Base-by-base conservation (phyloP, 2,113 vertebrate genomes). In the Turdus rufiventris region DNA sequence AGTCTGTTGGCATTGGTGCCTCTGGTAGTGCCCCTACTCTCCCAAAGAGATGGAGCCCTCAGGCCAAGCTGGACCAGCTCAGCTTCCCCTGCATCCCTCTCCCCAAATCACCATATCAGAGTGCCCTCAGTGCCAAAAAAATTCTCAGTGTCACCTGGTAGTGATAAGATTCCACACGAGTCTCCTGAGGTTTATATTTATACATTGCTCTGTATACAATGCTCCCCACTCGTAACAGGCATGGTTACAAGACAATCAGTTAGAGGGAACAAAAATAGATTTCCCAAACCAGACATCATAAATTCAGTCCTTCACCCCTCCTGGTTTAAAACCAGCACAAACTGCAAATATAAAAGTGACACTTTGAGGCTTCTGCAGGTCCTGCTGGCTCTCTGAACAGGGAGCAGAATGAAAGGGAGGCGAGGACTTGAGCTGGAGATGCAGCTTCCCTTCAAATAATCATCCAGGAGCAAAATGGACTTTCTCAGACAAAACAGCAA, bases 181-280 rank as follows among this genome's bases (percentile, higher is more conserved):
- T 76, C 88, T 45, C 73, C 76, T 0, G 77, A 81, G 76, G 81
- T 86, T 75, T 51, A 34, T 42, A 29, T n/a, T 24, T 23, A 17
- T 20, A 17, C 51, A 21, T 21, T 51, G 72, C 33, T 45, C 62
- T 12, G 0, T 38, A 5, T 45, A 12, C 62, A 86, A 26, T 1
- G 36, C 76, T 93, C 53, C 19, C 61, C 73, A 24, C 84, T 94
- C 61, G 33, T 36, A 88, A 84, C 81, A 85, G 80, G 73, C 65
- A 10, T 5, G 19, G 85, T 48, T 89, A 88, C 86, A 87, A 92
- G 89, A 92, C 92, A 84, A 90, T 70, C 88, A 63, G 76, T 81
- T 87, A 56, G 57, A 75, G 45, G 42, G 50, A 91, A 87, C 61
- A 75, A 87, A 93, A 94, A 71, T 33, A 92, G 73, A 85, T 96